Base-by-base conservation (phyloP, 2,888 invertebrate species). In the Amiota mariae region DNA sequence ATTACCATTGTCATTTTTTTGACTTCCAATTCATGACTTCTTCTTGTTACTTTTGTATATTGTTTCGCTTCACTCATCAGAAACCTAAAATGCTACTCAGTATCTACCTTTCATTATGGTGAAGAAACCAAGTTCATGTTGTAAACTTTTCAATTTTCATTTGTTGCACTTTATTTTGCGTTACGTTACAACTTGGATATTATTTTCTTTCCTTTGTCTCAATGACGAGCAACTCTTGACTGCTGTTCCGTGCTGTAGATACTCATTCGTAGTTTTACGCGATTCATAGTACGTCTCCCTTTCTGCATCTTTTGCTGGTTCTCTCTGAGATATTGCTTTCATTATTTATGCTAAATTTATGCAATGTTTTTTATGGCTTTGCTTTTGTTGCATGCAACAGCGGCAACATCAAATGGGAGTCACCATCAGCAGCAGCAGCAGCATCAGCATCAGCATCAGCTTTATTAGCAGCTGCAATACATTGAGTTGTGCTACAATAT, bases 331-430 rank as follows among this genome's bases (percentile, higher is more conserved):
- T 79, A 80, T 80, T 76, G 77, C 79, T 74, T 75, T 75, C 80
- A 79, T 79, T 80, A 80, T 80, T 80, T 80, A 80, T 80, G 80
- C 78, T 78, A 83, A 82, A 80, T 83, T 80, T 80, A 82, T 82
- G 82, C 84, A 80, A 76, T 77, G 78, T 80, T 76, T 36, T 78
- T 76, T 59, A 49, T 68, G 61, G 64, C 68, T 74, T 73, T 73
- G 36, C 64, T 48, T 18, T 68, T 68, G 67, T 63, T 63, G 36
- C 36, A 13, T 63, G 63, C 13, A 8, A 54, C 67, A 24, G 47
- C 12, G 9, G 57, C 18, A 20, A 15, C 57, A 15, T 2, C 51
- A 4, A 20, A 20, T 59, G 59, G 11, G 59, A 51, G 36, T 36
- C 12, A 51, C 12, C 59, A 15, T 10, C 15, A 15, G 20, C 8